phyloP scores from a whole-genome alignment of 2,113 vertebrate species.

The Procavia capensis region DNA sequence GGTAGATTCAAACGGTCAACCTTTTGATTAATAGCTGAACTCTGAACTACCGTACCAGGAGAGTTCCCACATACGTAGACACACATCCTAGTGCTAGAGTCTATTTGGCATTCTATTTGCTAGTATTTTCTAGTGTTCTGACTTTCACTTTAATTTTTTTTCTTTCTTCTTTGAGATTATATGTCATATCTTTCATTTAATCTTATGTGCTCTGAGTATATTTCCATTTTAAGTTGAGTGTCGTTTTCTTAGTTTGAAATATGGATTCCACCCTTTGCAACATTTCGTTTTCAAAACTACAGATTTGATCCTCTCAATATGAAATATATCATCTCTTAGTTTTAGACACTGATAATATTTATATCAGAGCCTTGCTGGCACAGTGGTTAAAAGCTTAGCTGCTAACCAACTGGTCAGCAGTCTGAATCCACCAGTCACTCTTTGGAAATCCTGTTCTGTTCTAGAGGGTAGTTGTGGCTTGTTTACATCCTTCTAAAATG shows the following conservation, averaged over 20 bases:
- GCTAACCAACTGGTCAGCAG: no score
- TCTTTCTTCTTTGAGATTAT: neutral
- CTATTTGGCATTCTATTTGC: neutral
- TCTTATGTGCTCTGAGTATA: neutral
- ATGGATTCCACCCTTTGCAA: no score
- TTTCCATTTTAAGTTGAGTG: neutral
- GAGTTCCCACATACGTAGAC: neutral
- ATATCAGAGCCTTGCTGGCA: neutral
- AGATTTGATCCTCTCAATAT: neutral
- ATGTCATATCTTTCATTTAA: neutral
- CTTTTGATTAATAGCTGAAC: no score
- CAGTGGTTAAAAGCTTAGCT: no score
- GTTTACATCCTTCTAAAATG: no score
- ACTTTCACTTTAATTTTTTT: neutral
- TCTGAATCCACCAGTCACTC: no score
- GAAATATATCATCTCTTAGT: neutral
- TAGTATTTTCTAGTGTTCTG: neutral
- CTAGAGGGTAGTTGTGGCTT: no score
- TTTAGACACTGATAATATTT: neutral
- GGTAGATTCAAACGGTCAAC: no score
- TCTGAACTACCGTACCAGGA: no score
- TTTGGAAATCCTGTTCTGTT: no score
- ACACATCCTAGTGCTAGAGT: neutral
- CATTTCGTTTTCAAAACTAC: neutral
- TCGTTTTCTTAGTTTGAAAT: neutral